Percentiles rank a stretch among this genome's conserved stretches.
These are phyloP conservation scores for Vidua macroura DNA, from an alignment of 2,113 vertebrate genomes.

Conservation along the genomic window DNA sequence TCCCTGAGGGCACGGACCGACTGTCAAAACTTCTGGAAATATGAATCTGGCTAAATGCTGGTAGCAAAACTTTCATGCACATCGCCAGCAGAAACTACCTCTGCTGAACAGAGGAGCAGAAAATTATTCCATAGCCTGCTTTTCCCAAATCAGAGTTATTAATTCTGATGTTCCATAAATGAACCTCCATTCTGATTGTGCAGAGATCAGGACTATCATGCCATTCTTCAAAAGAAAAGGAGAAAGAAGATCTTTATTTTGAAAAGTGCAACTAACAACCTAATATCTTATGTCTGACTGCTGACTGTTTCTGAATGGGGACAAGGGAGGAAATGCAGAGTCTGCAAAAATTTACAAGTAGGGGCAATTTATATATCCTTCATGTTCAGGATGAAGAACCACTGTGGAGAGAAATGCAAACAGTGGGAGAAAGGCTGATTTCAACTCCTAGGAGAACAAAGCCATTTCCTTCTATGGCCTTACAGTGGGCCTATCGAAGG, in stretches of 20 bases:
- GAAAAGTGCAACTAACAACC: not conserved
- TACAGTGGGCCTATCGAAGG: not conserved
- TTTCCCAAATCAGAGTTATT: not conserved
- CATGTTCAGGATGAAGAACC: not conserved
- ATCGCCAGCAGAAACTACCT: not conserved
- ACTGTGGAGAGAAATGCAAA: not conserved
- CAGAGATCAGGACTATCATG: not conserved
- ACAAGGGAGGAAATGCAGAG: not conserved
- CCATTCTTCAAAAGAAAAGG: not conserved
- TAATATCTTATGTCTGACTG: not conserved
- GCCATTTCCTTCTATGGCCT: not conserved
- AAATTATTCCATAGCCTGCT: not conserved
- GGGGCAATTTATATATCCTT: not conserved
- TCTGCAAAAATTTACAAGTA: not conserved
- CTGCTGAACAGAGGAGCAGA: not conserved
- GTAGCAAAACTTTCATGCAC: not conserved
- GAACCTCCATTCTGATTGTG: not conserved
- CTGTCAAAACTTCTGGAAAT: not conserved
- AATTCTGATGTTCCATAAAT: not conserved
- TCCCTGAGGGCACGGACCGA: rapidly evolving
- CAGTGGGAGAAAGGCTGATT: not conserved
- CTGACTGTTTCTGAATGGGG: not conserved
- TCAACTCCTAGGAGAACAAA: not conserved
- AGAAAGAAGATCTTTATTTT: not conserved
- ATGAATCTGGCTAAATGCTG: not conserved